phyloP scores from a whole-genome alignment of 2,797 vertebrate species.

The Scomberomorus guttatus region DNA sequence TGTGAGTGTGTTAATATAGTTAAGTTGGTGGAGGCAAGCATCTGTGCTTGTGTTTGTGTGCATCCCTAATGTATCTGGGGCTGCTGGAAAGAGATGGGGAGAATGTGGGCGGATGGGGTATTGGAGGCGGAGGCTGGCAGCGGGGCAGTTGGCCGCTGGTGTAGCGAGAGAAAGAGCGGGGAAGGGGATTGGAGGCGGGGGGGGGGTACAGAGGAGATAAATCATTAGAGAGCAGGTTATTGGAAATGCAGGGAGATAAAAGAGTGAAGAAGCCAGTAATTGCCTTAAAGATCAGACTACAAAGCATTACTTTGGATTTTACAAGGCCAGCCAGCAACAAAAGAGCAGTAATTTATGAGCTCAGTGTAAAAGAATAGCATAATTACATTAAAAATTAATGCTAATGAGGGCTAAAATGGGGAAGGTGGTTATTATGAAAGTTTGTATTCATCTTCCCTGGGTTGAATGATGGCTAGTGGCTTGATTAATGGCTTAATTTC shows the following conservation, averaged over 20 bases:
- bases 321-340: slow-evolving; percentile 99
- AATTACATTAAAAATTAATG: slow-evolving; percentile 99
- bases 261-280: slow-evolving; percentile 97
- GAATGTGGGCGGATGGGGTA: slow-evolving; percentile 77
- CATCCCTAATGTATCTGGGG: slow-evolving; percentile 69
- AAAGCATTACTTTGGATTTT: slow-evolving; percentile 99
- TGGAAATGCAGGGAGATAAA: slow-evolving; percentile 92
- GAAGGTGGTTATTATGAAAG: slow-evolving; percentile 99
- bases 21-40: slow-evolving; percentile 57
- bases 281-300: slow-evolving; percentile 99
- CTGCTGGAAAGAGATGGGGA: slow-evolving; percentile 70
- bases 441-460: slow-evolving; percentile 99
- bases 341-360: slow-evolving; percentile 99
- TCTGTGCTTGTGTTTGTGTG: slow-evolving; percentile 61
- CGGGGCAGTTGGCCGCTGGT: slow-evolving; percentile 78
- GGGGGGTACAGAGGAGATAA: slow-evolving; percentile 82
- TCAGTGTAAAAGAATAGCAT: slow-evolving; percentile 99
- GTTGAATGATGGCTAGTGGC: slow-evolving; percentile 99
- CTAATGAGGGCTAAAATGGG: slow-evolving; percentile 99
- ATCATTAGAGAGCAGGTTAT: slow-evolving; percentile 93
- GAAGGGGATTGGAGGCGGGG: slow-evolving; percentile 57
- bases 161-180: slow-evolving; percentile 63
- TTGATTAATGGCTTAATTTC: slow-evolving; percentile 99
- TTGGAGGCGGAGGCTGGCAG: slow-evolving; percentile 73
- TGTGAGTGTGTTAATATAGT: slow-evolving; percentile 58